Evolutionary conservation across 2,797 vertebrate species (phyloP), one percentile per base, ranked within the genome.

Genomic region (Gambelia wislizenii): DNA sequence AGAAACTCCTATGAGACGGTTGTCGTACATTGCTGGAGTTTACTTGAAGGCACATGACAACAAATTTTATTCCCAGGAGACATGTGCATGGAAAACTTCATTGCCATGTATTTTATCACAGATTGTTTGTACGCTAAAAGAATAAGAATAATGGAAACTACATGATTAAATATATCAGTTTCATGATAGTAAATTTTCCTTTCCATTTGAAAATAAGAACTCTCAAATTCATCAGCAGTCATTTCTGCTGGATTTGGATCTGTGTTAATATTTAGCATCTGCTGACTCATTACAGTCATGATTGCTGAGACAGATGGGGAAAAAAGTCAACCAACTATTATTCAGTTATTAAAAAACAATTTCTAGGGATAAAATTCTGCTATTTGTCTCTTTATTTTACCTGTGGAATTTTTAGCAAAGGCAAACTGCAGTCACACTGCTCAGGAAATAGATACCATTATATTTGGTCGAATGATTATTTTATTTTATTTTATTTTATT

Each of bases 341-440:
- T 85, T 72, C 52, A 89, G 47, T 89, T 89, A 61, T 85, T 88
- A 42, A 61, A 25, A 85, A 49, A 85, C 54, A 89, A 49, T 54
- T 78, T 67, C 42, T 47, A 70, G 25, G 42, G 69, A 72, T 59
- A 72, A 89, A 85, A 85, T 52, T 16, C 52, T 72, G 22, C 30
- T 70, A 7, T 84, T 44, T 56, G 36, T 70, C 47, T 2, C 75
- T 84, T 61, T 79, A 72, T 44, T 30, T 54, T 64, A 59, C 61
- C 39, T 44, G 61, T 85, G 49, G 30, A 84, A 89, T 13, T 76
- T 30, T 22, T 44, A 78, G 33, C 4, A 3, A 54, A 69, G 59
- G 42, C 49, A 78, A 59, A 84, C 82, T 89, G 27, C 67, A 87
- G 36, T 61, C 56, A 22, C 22, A 49, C 69, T 49, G 27, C 33